Base-by-base conservation (phyloP, 2,797 vertebrate genomes). In the Manis crassicaudata region DNA sequence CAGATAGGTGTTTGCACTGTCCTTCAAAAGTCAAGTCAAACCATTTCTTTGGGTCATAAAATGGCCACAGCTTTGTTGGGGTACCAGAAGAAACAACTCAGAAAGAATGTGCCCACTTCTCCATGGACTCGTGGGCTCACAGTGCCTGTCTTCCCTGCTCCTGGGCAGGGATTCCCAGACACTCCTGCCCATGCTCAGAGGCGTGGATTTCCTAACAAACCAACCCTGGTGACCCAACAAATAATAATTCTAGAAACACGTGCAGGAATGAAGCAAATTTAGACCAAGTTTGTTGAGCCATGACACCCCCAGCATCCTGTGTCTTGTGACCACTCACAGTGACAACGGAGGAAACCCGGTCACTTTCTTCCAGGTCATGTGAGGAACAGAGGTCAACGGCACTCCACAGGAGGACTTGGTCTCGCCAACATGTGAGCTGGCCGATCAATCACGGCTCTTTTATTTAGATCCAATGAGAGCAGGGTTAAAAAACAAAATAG, bases 401-500 rank as follows among this genome's bases (percentile, higher is more conserved):
- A 11, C 21, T 23, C 37, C 62, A 5, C 1, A 0, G 29, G 2
- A 21, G n/a, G 43, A 6, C 10, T 5, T 4, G 54, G 20, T 3
- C 35, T 67, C 23, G 27, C 68, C 60, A 16, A 27, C 43, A 79
- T 5, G 3, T 1, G 25, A 21, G 21, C 6, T 3, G 6, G 32
- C 32, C 50, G 58, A 21, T 52, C 23, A 0, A 4, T n/a, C 32
- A 9, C 2, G 29, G 35, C 4, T 62, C 62, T 52, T 32, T 32
- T 27, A 4, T 8, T 9, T 7, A 86, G 86, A 11, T 35, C 72
- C 32, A 9, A 6, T 6, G 68, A 20, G 17, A 37, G 2, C 32
- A 18, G 2, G 18, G 12, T 46, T 13, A 10, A 54, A 3, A 0
- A 3, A 2, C 27, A 11, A 4, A 2, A 32, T 1, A 6, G 20